Base-by-base conservation (phyloP, 1,140 invertebrate genomes). In the Anastatus disparis region DNA sequence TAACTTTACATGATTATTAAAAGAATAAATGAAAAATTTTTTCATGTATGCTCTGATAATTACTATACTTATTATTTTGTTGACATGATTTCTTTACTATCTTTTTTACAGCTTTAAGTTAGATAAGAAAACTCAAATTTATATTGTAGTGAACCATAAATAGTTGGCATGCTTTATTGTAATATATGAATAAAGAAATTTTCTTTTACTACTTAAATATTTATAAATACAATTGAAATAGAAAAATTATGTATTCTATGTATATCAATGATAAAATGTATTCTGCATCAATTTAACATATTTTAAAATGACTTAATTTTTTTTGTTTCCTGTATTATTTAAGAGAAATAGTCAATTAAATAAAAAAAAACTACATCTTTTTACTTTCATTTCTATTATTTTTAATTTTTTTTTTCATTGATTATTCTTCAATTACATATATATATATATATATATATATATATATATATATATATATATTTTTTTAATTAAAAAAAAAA, bases 261-360 rank as follows among this genome's bases (percentile, higher is more conserved):
- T 9, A 15, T 26, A 38, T 24, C 27, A 59, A 48, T 59, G 10
- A 29, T 42, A 27, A 7, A 27, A 13, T 17, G 15, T 42, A 3
- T 65, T 12, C 38, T 55, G 38, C 55, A 40, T 44, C 6, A 44
- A 55, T n/a, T 26, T 65, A 22, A 38, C 42, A 53, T 40, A 52
- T 4, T 53, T 50, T 35, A 20, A 62, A 31, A 48, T 56, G 35
- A 67, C 9, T 67, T 55, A 22, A 63, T 12, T 13, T 2, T 50
- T 38, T 38, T 35, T 9, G 15, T 22, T 2, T 15, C 24, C n/a
- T n/a, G n/a, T n/a, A n/a, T n/a, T n/a, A n/a, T n/a, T n/a, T n/a
- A n/a, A n/a, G n/a, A n/a, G n/a, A n/a, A n/a, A n/a, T n/a, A n/a
- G n/a, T n/a, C n/a, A n/a, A n/a, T n/a, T n/a, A n/a, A n/a, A n/a